Evolutionary conservation across 2,888 invertebrate genomes (phyloP).

Genomic region (Tenthredo mesomela): DNA sequence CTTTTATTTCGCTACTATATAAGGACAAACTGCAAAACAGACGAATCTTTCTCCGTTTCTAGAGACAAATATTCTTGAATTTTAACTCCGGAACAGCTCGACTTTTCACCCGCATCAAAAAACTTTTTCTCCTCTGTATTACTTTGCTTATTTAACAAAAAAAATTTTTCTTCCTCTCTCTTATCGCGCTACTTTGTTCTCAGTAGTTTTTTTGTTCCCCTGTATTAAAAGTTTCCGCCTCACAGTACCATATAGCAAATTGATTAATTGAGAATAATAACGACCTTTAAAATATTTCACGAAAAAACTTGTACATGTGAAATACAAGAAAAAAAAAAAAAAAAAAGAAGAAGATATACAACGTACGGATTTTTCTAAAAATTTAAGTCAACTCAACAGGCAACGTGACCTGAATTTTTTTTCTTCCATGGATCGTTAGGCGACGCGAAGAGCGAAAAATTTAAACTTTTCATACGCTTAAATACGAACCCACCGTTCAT

Average conservation of each 20-base stretch:
- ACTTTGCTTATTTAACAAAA: no score
- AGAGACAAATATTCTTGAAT: not conserved
- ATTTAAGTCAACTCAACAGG: not conserved
- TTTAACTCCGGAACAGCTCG: not conserved
- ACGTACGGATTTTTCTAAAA: not conserved
- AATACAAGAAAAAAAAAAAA: no score
- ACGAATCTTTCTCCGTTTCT: not conserved
- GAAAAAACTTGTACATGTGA: not conserved
- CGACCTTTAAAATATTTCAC: not conserved
- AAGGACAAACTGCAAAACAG: not conserved
- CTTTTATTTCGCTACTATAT: not conserved
- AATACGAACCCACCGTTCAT: constrained; percentile 17
- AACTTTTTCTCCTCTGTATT: not conserved
- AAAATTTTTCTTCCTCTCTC: no score
- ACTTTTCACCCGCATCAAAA: not conserved
- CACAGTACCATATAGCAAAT: not conserved
- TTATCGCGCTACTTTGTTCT: not conserved
- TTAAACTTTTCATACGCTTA: constrained; percentile 17
- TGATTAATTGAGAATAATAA: constrained; percentile 3
- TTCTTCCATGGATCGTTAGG: constrained; percentile 12
- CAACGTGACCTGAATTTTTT: not conserved
- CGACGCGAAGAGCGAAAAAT: constrained; percentile 19
- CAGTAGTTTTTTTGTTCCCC: not conserved
- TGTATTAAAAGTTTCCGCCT: not conserved
- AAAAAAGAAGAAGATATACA: not conserved